Evolutionary conservation across 2,888 invertebrate genomes (phyloP).

Genomic region (Phragmatobia fuliginosa): DNA sequence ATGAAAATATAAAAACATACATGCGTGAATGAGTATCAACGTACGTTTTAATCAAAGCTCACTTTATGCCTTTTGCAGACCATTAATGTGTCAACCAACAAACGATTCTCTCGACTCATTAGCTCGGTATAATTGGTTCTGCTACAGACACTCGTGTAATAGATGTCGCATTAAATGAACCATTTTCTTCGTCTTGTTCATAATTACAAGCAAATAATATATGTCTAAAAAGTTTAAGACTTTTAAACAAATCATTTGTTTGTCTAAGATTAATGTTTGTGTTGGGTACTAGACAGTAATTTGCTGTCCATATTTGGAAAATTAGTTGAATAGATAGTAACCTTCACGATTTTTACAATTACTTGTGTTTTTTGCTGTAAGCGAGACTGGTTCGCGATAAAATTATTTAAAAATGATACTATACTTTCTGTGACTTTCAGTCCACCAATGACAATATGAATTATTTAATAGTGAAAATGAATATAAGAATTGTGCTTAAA

Average conservation of each 20-base stretch:
- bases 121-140: constrained; percentile 18
- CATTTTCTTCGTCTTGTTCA: neutral
- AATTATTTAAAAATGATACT: too few relatives aligned
- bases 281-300: neutral
- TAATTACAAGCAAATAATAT: neutral
- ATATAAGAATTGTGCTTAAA: too few relatives aligned
- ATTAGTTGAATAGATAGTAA: too few relatives aligned
- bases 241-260: neutral
- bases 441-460: too few relatives aligned
- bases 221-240: neutral
- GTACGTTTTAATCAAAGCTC: neutral
- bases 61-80: constrained; percentile 12
- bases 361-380: too few relatives aligned
- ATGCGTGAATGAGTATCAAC: too few relatives aligned
- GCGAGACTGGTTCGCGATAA: too few relatives aligned
- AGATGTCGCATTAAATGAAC: neutral
- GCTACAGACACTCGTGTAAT: constrained; percentile 11
- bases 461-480: too few relatives aligned
- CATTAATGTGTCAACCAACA: constrained; percentile 15
- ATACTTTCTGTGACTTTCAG: too few relatives aligned
- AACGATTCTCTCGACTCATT: constrained; percentile 23
- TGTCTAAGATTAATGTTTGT: neutral
- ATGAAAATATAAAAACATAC: too few relatives aligned
- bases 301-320: neutral
- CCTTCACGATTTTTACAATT: too few relatives aligned